Conservation (phyloP, 2,888 invertebrate species). For the Physocephala rufipes region DNA sequence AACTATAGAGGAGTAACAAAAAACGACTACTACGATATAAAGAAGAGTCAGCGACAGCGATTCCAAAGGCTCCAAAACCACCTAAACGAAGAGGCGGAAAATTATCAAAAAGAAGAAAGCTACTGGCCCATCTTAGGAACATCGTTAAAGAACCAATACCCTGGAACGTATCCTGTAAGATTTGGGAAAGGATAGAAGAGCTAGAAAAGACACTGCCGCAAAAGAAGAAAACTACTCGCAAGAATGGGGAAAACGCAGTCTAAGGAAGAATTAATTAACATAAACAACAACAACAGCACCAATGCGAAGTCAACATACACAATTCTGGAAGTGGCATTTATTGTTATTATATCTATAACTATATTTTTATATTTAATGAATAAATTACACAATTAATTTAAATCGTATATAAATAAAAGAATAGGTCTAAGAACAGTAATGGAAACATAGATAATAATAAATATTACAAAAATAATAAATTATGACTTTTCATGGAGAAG, state of each 20-base stretch:
- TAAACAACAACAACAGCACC: not conserved
- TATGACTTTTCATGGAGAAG: too few relatives aligned
- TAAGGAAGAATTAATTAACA: too few relatives aligned
- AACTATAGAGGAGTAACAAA: not conserved
- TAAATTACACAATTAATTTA: not conserved
- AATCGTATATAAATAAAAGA: not conserved
- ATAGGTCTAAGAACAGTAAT: not conserved
- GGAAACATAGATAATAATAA: not conserved
- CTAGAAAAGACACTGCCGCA: too few relatives aligned
- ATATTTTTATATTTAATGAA: not conserved
- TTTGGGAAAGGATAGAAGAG: too few relatives aligned
- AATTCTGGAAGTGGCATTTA: not conserved
- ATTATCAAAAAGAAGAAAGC: too few relatives aligned
- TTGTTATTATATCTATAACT: not conserved
- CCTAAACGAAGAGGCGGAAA: not conserved
- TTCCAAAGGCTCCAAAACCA: not conserved
- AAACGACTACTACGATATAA: not conserved
- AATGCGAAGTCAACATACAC: not conserved
- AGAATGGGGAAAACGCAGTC: too few relatives aligned
- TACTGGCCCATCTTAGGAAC: too few relatives aligned
- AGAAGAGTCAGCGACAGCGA: not conserved
- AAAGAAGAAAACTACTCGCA: too few relatives aligned
- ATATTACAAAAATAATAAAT: not conserved
- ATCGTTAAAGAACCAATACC: too few relatives aligned
- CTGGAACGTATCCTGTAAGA: too few relatives aligned